Evolutionary conservation across 2,888 invertebrate species (phyloP), one percentile per base, ranked within the genome.

Genomic region (Bembecia ichneumoniformis): DNA sequence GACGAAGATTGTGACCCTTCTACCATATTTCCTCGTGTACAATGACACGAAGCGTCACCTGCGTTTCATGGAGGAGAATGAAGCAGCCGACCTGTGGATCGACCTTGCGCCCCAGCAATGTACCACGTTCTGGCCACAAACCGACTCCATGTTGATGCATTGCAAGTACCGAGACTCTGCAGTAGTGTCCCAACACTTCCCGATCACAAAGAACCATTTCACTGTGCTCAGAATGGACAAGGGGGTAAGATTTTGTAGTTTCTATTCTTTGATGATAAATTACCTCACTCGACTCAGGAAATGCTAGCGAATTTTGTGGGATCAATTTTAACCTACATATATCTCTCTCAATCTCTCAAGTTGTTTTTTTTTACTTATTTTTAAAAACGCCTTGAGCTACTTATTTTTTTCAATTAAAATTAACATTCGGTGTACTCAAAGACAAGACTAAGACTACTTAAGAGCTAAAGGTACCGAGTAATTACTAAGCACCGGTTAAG

Each of bases 1-100:
- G 51, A 95, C 94, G 0, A 94, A 93, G 70, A 93, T 95, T 49
- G 90, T 95, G 35, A 94, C 93, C 0, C 89, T 95, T 7, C 83
- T 93, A 44, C 95, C 95, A 0, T 93, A 93, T 77, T 95, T 95
- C 77, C 83, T 94, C 51, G 91, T 95, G 0, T 89, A 88, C 58
- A 96, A 95, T 75, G 90, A 91, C 59, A 92, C 92, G 0, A 89
- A 89, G 55, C 89, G 79, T 2, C 77, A 82, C 52, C 60, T 88
- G 7, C 77, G 94, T 49, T 95, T 92, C 79, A 95, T 95, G 95
- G 95, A 95, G 67, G 93, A 94, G 71, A 94, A 95, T 65, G 94
- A 95, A 67, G 90, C 92, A 43, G 93, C 94, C 0, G 95, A 95
- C 75, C 82, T 95, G 9, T 95, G 95, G 95, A 89, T 92, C 48